Evolutionary conservation across 2,888 invertebrate genomes (phyloP), one percentile per base, ranked within the genome.

Genomic region (Gymnoscelis rufifasciata): DNA sequence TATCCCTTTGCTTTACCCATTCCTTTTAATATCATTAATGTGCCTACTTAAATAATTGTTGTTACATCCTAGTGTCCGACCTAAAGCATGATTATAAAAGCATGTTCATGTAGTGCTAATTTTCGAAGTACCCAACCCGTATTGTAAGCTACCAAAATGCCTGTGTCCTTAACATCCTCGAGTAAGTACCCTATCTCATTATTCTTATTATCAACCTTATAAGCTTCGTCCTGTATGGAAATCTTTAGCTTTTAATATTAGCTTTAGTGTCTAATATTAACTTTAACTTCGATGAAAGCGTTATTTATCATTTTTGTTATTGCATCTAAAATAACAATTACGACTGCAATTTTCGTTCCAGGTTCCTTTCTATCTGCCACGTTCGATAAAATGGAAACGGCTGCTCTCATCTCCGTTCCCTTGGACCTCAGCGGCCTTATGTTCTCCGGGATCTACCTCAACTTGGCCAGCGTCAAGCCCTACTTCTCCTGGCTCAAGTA

Each of bases 361-460:
- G 91, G 92, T 24, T 88, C 92, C 39, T 90, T 92, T 45, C 83
- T 93, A 46, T 93, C 93, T 35, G 92, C 93, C 7, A 82, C 92
- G 0, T 94, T 93, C 65, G 91, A 93, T 70, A 90, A 90, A 3
- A 84, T 92, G 55, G 90, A 90, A 49, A 91, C 92, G n/a, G 92
- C 93, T 1, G 91, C 92, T 0, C 79, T 93, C 35, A 82, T 93
- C 44, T 90, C 93, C 1, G 92, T 92, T 1, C 92, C 93, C 0
- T 87, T 92, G 44, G 93, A 93, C 63, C 78, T 93, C 50, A 61
- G 93, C 13, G 90, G 91, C 14, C 75, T 93, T 19, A 89, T 92
- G 64, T 91, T 92, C 59, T 91, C 92, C 15, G 94, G 94, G 10
- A 88, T 92, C 54, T 93, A 92, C 68, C 76, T 93, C 44, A 93